Evolutionary conservation across 2,888 invertebrate species (phyloP), one percentile per base, ranked within the genome.

Genomic region (Limenitis arthemis): DNA sequence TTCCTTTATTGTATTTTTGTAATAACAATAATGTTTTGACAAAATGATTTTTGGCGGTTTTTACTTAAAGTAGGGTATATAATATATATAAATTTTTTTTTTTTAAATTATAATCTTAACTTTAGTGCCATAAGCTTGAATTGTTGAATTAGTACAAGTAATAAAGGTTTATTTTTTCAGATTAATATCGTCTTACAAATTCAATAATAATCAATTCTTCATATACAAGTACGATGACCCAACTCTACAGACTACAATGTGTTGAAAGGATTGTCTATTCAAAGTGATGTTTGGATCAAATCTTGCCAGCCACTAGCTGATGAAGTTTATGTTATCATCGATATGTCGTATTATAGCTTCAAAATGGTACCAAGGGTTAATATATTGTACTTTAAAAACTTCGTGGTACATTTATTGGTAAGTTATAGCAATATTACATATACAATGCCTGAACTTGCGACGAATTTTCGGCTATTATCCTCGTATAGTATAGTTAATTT

Each of bases 351-450:
- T 38, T 71, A 69, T 50, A 67, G 75, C 0, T 56, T 85, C 1
- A 73, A 65, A 44, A 64, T 85, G 11, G 51, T 82, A 0, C 65
- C 84, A 0, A 83, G 72, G 67, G 47, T 67, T 36, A 84, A 85
- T 49, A 56, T 85, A 8, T 74, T 83, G 64, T 77, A 64, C 59
- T 72, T 79, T 12, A 79, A 78, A 53, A 79, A 79, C 59, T 79
- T 78, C 39, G 9, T 80, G 1, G 31, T 75, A 2, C 83, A 59
- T 58, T 65, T 83, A 59, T 62, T 85, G 72, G 85, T 85, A 63
- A 73, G 75, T 68, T 20, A 12, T 33, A 11, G 4, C n/a, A n/a
- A n/a, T 37, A 11, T 37, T 6, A 37, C 37, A 11, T 37, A 9
- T 37, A 6, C 11, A 11, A n/a, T n/a, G n/a, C n/a, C n/a, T n/a